Conservation (phyloP, 2,888 invertebrate species). For the Amblyjoppa proteus region DNA sequence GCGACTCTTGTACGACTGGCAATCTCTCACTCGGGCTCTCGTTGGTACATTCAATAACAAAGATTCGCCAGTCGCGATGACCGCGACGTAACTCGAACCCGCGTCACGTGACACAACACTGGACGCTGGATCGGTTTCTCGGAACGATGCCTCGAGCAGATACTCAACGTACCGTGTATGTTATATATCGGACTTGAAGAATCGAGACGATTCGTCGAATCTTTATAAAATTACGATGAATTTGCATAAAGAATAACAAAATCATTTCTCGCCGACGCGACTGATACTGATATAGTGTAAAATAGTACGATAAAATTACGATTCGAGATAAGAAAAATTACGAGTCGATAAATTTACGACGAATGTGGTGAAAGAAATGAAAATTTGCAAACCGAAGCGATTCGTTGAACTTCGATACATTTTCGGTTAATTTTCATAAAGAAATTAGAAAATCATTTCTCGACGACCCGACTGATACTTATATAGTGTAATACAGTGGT, state of each 20-base stretch:
- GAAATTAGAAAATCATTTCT: neutral
- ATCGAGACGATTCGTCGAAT: neutral
- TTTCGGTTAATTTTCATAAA: neutral
- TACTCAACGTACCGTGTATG: neutral
- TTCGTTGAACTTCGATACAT: neutral
- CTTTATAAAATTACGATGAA: neutral
- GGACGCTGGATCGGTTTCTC: constrained; percentile 23
- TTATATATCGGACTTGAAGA: neutral
- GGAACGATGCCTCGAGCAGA: neutral
- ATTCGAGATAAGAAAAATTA: too few species aligned
- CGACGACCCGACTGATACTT: neutral
- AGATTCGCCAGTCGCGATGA: constrained; percentile 2
- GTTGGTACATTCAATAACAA: constrained; percentile 11
- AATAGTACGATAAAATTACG: neutral
- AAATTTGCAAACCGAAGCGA: neutral
- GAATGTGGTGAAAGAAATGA: too few species aligned
- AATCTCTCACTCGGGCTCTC: neutral
- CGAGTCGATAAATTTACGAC: too few species aligned
- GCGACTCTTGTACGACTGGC: neutral
- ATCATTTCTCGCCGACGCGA: neutral
- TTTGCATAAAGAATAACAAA: neutral
- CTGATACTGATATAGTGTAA: neutral
- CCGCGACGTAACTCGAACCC: constrained; percentile 20
- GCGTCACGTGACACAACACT: neutral
- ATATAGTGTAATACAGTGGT: neutral